Evolutionary conservation across 2,888 invertebrate genomes (phyloP), one percentile per base, ranked within the genome.

Genomic region (Polydrusus cervinus): DNA sequence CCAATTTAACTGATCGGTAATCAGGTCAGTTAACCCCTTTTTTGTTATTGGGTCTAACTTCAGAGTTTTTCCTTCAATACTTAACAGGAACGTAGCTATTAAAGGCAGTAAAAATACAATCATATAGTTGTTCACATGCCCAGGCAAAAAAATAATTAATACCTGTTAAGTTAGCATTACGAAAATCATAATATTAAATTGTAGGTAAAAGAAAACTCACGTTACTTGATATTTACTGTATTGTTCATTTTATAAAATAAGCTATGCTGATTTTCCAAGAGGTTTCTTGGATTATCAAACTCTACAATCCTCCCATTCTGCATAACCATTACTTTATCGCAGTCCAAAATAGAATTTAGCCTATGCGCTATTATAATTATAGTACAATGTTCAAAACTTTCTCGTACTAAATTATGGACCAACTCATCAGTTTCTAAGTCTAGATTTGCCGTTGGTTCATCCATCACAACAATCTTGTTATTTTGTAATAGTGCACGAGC

Each of bases 361-460:
- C 95, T 90, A 86, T 96, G 95, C 30, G 95, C 95, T 51, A 96
- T 93, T 0, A 95, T 95, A 45, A 95, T 89, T 49, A 95, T 94
- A 0, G 95, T 95, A 84, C 94, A 95, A 20, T 91, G 89, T 0
- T 88, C 89, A 84, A 95, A 95, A 84, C 94, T 93, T 69, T 88
- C 89, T 76, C 93, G 88, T 75, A 95, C 94, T 0, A 94, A 93
- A 14, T 89, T 89, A 83, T 95, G 95, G 76, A 95, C 94, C 25
- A 95, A 85, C 1, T 89, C 90, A 82, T 95, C 95, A 20, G 95
- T 95, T 75, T 92, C 91, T 0, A 92, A 91, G 86, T 95, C 95
- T 3, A 95, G 93, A 84, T 94, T 94, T 38, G 95, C 94, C 0
- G 95, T 95, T 57, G 95, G 95, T 87, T 95, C 95, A 84, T 95